These are phyloP conservation scores for Neolamprologus brichardi DNA, from an alignment of 2,113 vertebrate species.

Conservation along the genomic window DNA sequence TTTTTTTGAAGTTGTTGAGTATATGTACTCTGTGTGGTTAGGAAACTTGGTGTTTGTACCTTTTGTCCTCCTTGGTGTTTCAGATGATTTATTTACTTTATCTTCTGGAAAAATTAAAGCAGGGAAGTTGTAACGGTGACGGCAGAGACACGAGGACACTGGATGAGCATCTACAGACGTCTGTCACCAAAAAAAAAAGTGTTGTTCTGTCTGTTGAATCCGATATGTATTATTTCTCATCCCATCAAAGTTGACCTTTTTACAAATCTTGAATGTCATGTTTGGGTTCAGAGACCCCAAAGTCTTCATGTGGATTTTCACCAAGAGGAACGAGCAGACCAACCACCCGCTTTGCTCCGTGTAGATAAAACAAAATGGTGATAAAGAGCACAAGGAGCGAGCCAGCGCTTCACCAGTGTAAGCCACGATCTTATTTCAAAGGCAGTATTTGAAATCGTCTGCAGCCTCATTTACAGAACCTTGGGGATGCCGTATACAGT, in stretches of 20 bases:
- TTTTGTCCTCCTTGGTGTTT: conserved; percentile 68
- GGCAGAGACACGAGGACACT: neutral
- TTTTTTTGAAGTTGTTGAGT: conserved; percentile 53
- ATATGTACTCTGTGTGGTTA: conserved; percentile 69
- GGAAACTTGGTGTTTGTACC: conserved; percentile 71
- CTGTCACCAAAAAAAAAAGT: neutral
- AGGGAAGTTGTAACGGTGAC: conserved; percentile 35
- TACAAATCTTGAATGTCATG: conserved; percentile 14
- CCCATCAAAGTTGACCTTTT: conserved; percentile 9
- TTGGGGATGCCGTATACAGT: neutral
- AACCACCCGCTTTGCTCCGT: neutral
- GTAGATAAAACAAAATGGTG: neutral
- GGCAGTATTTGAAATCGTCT: conserved; percentile 24
- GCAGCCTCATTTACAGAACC: neutral
- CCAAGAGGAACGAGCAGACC: neutral
- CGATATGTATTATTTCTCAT: neutral
- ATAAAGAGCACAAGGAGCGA: conserved; percentile 29
- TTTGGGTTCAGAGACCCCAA: neutral
- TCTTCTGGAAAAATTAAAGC: conserved; percentile 42
- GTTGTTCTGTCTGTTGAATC: neutral
- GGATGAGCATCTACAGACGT: conserved; percentile 8
- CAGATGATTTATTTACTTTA: conserved; percentile 27
- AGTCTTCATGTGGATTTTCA: neutral
- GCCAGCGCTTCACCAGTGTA: neutral
- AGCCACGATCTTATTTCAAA: conserved; percentile 23